phyloP scores from a whole-genome alignment of 2,113 vertebrate species.

The Austrofundulus limnaeus region DNA sequence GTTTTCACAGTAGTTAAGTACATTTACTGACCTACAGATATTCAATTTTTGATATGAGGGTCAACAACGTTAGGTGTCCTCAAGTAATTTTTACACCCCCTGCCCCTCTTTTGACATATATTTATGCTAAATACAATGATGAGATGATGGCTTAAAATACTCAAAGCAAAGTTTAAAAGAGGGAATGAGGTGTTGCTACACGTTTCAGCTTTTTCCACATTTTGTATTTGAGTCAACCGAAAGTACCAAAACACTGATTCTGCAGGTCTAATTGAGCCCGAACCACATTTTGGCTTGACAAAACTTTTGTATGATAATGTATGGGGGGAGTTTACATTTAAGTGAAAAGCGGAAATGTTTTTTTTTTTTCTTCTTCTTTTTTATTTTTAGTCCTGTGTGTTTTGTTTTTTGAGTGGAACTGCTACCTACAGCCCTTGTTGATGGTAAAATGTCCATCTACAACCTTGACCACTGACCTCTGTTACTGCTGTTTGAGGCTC shows the following conservation, averaged over 20 bases:
- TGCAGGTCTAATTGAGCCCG: conserved; percentile 36
- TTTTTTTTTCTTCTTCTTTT: too few relatives aligned
- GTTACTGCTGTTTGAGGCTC: conserved; percentile 80
- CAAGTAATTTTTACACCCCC: conserved; percentile 23
- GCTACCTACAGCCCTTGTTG: conserved; percentile 60
- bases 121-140: neutral
- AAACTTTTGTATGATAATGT: conserved; percentile 23
- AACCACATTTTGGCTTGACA: conserved; percentile 37
- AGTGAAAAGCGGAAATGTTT: conserved; percentile 46
- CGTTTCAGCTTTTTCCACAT: conserved; percentile 19
- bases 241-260: conserved; percentile 34
- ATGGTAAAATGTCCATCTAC: conserved; percentile 58
- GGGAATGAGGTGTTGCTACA: neutral
- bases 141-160: too few relatives aligned
- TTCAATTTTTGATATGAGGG: conserved; percentile 20
- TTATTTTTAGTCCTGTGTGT: conserved; percentile 45
- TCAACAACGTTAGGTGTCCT: conserved; percentile 27
- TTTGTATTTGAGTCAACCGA: conserved; percentile 28
- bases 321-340: conserved; percentile 41
- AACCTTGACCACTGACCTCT: conserved; percentile 76
- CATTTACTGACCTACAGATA: conserved; percentile 47
- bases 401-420: conserved; percentile 71
- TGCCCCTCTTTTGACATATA: conserved; percentile 6
- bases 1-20: conserved; percentile 44
- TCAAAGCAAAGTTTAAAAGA: neutral